Evolutionary conservation across 2,797 vertebrate genomes (phyloP), one percentile per base, ranked within the genome.

Genomic region (Octomys mimax): DNA sequence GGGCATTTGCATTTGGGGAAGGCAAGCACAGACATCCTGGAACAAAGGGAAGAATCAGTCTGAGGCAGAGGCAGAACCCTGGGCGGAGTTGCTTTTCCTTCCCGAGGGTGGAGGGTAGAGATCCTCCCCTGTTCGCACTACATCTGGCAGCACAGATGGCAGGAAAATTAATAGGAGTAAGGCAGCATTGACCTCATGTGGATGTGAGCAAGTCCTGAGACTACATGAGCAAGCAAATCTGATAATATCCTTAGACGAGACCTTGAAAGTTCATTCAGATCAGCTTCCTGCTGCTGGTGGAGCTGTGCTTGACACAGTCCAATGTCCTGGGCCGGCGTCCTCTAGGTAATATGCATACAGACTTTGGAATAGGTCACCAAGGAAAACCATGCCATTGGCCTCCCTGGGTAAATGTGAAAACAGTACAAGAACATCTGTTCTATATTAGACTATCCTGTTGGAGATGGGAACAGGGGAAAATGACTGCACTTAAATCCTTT

Each of bases 71-170:
- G 59, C 87, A 86, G 87, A 95, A 73, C 78, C 36, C 39, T 59
- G 81, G 96, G 97, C 2, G 82, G 96, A 92, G 95, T 3, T 93
- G 75, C 64, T 77, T 93, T 97, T 90, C 90, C 97, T 94, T 95
- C 87, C 73, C 87, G 46, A 88, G 96, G 79, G 89, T 94, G 87
- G 94, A 94, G 96, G 79, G 89, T 95, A 87, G 96, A 94, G 90
- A 46, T 68, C 59, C 75, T 92, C 14, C 81, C 64, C 87, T 87
- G 81, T 96, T 94, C 93, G 96, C 92, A 95, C 92, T 96, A 94
- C 97, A 98, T 97, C 97, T 98, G 97, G 97, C 87, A 71, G 96
- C 93, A 95, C 97, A 98, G 97, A 97, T 98, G 97, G 97, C 82
- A 96, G 92, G 95, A 93, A 97, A 97, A 97, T 97, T 96, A 96